Evolutionary conservation across 2,113 vertebrate species (phyloP).

Genomic region (Perccottus glenii): DNA sequence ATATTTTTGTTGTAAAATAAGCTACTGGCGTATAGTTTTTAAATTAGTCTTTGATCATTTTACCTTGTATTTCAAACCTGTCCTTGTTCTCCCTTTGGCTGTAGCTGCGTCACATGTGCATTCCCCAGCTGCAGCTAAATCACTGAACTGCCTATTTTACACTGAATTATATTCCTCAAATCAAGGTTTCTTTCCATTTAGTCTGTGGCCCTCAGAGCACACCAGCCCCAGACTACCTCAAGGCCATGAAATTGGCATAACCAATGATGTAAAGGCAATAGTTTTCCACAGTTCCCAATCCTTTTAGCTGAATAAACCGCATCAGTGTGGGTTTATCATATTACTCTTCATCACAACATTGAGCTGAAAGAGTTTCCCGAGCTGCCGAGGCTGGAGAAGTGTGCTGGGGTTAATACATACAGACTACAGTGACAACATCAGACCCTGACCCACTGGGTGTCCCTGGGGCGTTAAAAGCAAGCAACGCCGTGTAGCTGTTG

Average conservation of each 20-base stretch:
- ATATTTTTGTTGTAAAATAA: no score
- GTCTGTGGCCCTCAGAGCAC: neutral
- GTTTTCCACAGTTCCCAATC: constrained; percentile 49
- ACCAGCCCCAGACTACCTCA: constrained; percentile 4
- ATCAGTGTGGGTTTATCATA: constrained; percentile 34
- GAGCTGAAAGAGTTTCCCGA: constrained; percentile 35
- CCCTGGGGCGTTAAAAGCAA: constrained; percentile 66
- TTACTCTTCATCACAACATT: constrained; percentile 47
- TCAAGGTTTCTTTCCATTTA: neutral
- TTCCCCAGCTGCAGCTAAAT: neutral
- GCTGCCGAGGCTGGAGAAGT: constrained; percentile 30
- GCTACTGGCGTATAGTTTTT: no score
- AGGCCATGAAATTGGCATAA: constrained; percentile 38
- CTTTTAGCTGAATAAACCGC: constrained; percentile 45
- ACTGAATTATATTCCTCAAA: no score
- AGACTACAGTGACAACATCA: constrained; percentile 47
- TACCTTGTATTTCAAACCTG: no score
- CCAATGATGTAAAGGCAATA: constrained; percentile 54
- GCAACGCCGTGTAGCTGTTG: constrained; percentile 50
- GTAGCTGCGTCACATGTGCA: neutral
- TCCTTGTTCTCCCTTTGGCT: neutral
- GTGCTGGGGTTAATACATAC: constrained; percentile 21
- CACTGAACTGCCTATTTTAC: neutral
- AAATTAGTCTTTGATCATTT: no score
- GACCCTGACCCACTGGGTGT: constrained; percentile 53